Conservation (phyloP, 2,113 vertebrate genomes). For the Trogon melanurus region DNA sequence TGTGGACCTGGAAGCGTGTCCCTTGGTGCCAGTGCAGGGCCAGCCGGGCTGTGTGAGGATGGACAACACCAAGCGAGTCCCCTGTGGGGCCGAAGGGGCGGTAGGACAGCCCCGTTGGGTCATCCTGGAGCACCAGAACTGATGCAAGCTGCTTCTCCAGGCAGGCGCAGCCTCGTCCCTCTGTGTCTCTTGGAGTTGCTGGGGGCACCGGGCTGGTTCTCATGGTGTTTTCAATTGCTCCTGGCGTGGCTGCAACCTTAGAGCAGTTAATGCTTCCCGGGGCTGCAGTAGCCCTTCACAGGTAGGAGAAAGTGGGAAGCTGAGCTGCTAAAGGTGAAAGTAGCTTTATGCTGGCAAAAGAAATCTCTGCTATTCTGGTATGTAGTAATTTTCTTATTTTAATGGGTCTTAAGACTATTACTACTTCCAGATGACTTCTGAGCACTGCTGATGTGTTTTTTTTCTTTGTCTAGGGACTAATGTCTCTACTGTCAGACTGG, state of each 20-base stretch:
- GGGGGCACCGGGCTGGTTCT: background rate
- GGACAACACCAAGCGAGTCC: background rate
- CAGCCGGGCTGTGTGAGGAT: background rate
- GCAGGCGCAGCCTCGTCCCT: background rate
- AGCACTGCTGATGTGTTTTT: background rate
- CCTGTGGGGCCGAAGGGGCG: background rate
- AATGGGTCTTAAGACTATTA: background rate
- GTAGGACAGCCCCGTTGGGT: background rate
- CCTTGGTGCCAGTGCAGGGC: background rate
- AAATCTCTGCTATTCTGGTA: background rate
- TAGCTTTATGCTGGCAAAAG: background rate
- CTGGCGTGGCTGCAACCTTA: background rate
- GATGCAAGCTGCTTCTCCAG: background rate
- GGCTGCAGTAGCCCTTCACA: background rate
- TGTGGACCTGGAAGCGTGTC: background rate
- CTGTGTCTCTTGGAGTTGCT: background rate
- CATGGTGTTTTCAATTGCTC: background rate
- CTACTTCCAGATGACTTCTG: background rate
- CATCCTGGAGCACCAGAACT: background rate
- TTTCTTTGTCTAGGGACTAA: background rate
- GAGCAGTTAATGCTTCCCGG: background rate
- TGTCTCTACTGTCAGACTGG: background rate
- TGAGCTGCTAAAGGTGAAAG: background rate
- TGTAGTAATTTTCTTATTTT: background rate
- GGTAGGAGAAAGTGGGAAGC: background rate